Percentiles rank a stretch among this genome's conserved stretches.
Evolutionary conservation across 2,797 vertebrate genomes (phyloP).

Genomic region (Gymnodraco acuticeps): DNA sequence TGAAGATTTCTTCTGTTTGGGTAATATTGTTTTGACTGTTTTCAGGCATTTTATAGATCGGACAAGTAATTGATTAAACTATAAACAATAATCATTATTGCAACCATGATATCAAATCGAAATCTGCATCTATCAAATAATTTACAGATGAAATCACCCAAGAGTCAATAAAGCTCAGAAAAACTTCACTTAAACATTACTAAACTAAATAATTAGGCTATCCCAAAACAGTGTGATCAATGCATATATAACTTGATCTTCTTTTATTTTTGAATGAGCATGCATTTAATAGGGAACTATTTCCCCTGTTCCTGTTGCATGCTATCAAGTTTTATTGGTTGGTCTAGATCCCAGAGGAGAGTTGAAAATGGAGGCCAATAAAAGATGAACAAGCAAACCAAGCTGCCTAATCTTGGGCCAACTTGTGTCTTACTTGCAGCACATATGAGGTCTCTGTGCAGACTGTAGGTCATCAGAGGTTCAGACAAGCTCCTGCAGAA

Average conservation of each 20-base stretch:
- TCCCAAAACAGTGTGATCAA: not conserved
- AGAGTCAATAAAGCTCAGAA: not conserved
- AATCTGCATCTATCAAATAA: not conserved
- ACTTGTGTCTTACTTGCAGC: slow-evolving; percentile 94
- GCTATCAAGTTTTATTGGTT: not conserved
- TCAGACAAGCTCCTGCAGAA: slow-evolving; percentile 93
- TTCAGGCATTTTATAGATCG: no score
- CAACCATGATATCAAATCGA: not conserved
- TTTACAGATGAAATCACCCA: not conserved
- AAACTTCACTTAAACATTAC: not conserved
- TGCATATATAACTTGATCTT: no score
- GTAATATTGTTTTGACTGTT: no score
- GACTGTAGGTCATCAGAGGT: slow-evolving; percentile 96
- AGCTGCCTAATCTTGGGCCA: not conserved
- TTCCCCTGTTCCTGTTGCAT: not conserved
- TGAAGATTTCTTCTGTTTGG: no score
- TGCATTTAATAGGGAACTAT: no score
- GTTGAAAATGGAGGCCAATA: slow-evolving; percentile 8
- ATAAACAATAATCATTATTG: no score
- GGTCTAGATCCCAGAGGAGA: not conserved
- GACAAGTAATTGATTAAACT: no score
- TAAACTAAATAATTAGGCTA: not conserved
- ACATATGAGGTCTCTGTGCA: slow-evolving; percentile 93
- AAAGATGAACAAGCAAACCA: not conserved
- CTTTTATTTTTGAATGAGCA: not conserved